Evolutionary conservation across 2,113 vertebrate genomes (phyloP).

Genomic region (Ageneiosus marmoratus): DNA sequence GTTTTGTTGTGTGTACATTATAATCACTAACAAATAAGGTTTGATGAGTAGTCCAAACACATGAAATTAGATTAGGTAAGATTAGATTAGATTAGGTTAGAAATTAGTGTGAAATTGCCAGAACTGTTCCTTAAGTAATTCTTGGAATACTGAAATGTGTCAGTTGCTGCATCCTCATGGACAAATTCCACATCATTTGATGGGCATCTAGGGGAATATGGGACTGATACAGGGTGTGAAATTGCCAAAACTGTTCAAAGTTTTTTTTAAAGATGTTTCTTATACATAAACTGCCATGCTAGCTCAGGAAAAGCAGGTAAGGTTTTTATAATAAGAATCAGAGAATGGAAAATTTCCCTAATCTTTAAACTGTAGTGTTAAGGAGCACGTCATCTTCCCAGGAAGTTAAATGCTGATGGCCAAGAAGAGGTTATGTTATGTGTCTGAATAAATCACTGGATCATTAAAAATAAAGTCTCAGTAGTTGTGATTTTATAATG

Average conservation of each 20-base stretch:
- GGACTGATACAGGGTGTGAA: no score
- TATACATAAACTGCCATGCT: neutral
- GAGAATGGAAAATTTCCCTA: neutral
- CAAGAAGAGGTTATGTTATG: neutral
- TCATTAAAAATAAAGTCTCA: neutral
- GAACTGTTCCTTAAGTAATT: no score
- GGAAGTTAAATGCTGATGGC: neutral
- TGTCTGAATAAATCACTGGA: neutral
- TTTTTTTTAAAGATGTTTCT: neutral
- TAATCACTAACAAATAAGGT: no score
- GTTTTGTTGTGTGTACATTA: no score
- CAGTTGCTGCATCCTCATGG: no score
- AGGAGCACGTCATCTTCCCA: neutral
- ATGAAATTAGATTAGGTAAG: no score
- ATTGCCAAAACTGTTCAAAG: no score
- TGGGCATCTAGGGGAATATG: no score
- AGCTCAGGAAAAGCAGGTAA: neutral
- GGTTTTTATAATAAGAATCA: neutral
- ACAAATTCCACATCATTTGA: no score
- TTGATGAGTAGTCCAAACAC: no score
- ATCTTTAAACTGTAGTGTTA: neutral
- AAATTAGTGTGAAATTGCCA: neutral
- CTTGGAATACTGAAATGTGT: no score
- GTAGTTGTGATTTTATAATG: neutral
- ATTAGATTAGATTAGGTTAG: neutral